phyloP scores from a whole-genome alignment of 2,888 invertebrate genomes.

The Drosophila macrospina region DNA sequence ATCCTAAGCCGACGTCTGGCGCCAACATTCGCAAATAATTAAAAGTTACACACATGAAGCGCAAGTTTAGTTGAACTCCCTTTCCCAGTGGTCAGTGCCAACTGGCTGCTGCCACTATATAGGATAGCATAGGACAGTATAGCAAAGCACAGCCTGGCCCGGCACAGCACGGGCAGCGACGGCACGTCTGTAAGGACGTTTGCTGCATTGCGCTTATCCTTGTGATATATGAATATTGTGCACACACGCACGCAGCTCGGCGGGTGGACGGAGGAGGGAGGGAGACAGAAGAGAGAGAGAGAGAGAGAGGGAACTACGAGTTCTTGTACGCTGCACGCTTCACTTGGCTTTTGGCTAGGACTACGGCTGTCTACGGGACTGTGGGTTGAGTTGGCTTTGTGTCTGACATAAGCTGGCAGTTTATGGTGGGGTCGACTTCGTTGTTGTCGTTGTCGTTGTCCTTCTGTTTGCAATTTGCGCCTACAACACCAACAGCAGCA shows the following conservation, averaged over 20 bases:
- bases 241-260: slow-evolving; percentile 73
- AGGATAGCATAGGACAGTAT: slow-evolving; percentile 29
- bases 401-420: slow-evolving; percentile 81
- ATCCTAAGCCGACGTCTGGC: slow-evolving; percentile 79
- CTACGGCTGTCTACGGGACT: slow-evolving; percentile 1
- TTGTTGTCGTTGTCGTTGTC: slow-evolving; percentile 51
- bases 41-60: slow-evolving; percentile 77
- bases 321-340: slow-evolving; percentile 58
- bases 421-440: slow-evolving; percentile 58
- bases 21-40: slow-evolving; percentile 82
- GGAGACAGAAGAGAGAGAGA: slow-evolving; percentile 17
- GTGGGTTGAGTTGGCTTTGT: slow-evolving; percentile 70
- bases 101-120: slow-evolving; percentile 43
- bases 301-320: slow-evolving; percentile 38
- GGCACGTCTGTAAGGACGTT: slow-evolving; percentile 84
- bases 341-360: slow-evolving; percentile 58
- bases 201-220: slow-evolving; percentile 86
- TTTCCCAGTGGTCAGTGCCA: slow-evolving; percentile 50
- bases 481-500: slow-evolving; percentile 69
- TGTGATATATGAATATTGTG: slow-evolving; percentile 85
- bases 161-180: slow-evolving; percentile 43
- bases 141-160: neutral
- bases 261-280: slow-evolving; percentile 17
- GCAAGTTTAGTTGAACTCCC: slow-evolving; percentile 56
- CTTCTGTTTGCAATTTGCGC: slow-evolving; percentile 82